Conservation (phyloP, 2,797 vertebrate genomes). For the Sciurus vulgaris region DNA sequence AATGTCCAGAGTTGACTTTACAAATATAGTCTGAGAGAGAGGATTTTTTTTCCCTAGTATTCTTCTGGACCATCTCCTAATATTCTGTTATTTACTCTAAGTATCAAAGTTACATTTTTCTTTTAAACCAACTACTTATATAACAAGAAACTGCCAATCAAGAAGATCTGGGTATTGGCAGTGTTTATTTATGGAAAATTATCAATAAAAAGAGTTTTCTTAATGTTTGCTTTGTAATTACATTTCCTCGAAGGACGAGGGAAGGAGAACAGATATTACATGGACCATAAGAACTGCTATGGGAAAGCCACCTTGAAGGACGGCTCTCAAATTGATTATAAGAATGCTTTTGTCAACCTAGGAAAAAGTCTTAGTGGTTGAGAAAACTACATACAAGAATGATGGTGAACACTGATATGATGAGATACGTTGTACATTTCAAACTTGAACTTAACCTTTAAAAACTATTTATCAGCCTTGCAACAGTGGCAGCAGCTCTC, state of each 20-base stretch:
- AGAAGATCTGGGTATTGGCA: neutral
- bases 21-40: neutral
- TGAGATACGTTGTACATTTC: neutral
- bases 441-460: neutral
- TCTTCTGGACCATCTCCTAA: neutral
- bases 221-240: neutral
- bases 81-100: slow-evolving; percentile 17
- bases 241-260: neutral
- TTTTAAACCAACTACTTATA: slow-evolving; percentile 5
- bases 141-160: neutral
- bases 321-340: neutral
- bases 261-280: neutral
- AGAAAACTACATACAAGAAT: neutral
- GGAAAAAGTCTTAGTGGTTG: neutral
- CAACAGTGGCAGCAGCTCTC: neutral
- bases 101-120: neutral
- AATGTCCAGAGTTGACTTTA: neutral
- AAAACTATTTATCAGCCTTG: neutral
- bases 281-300: neutral
- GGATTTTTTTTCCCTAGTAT: neutral
- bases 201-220: neutral
- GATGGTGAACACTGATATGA: neutral
- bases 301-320: neutral
- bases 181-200: slow-evolving; percentile 7
- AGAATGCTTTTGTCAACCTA: neutral